Evolutionary conservation across 2,797 vertebrate species (phyloP), one percentile per base, ranked within the genome.

Genomic region (Menidia menidia): DNA sequence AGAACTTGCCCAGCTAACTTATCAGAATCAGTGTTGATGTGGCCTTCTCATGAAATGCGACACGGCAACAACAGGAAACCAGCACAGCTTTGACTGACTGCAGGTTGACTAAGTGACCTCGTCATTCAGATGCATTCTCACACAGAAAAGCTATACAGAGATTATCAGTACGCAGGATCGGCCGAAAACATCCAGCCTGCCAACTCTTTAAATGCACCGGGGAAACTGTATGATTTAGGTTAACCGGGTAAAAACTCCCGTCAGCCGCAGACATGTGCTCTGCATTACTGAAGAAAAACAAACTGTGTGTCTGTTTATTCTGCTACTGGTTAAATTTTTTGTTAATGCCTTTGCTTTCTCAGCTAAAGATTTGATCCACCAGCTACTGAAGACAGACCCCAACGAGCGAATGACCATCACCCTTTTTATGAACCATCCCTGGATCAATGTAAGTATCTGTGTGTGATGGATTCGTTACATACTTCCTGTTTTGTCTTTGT

Each of bases 371-470:
- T 81, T 99, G 91, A 99, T 99, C 90, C 93, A 96, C 69, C 95
- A 96, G 64, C 92, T 99, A 14, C 91, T 99, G 87, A 98, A 98
- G 93, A 99, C 98, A 0, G 97, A 99, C 84, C 98, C 98, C 10
- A 98, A 95, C 0, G 97, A 99, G 90, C 94, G 98, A 84, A 96
- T 99, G 96, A 96, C 95, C 78, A 96, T 99, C 89, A 91, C 93
- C 58, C 95, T 98, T 45, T 99, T 99, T 68, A 99, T 95, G 96
- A 98, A 98, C 91, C 96, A 99, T 66, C 95, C 97, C 35, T 99
- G 98, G 98, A 99, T 99, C 89, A 98, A 96, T 3, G 98, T 98
- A 86, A 95, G 96, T 81, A n/a, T 55, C 15, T 35, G 44, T 51
- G 44, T 59, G 10, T 69, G 2, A 4, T 13, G 3, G 41, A 6